phyloP scores from a whole-genome alignment of 2,888 invertebrate genomes.

The Caenorhabditis sp. region DNA sequence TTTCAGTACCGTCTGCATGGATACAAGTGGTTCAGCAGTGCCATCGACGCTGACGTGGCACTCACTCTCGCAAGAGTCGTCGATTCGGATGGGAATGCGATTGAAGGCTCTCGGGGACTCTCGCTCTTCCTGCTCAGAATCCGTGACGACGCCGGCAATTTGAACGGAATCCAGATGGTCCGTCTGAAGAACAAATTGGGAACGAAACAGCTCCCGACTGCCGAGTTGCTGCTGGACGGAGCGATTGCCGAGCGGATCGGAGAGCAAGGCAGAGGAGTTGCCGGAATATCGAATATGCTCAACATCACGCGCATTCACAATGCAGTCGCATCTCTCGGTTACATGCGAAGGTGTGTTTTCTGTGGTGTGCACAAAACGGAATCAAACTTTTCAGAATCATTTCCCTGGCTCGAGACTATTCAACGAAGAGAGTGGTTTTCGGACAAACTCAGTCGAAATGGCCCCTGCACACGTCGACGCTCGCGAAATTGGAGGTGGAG shows the following conservation, averaged over 20 bases:
- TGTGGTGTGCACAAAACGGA: background rate
- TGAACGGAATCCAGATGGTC: constrained; percentile 82
- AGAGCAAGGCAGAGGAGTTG: constrained; percentile 80
- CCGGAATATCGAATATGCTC: constrained; percentile 82
- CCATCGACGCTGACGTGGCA: constrained; percentile 82
- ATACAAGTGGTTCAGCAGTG: constrained; percentile 83
- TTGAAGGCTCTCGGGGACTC: constrained; percentile 81
- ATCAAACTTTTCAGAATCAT: constrained; percentile 79
- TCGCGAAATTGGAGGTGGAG: constrained; percentile 82
- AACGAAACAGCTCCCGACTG: constrained; percentile 83
- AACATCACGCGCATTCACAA: constrained; percentile 82
- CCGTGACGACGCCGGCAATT: constrained; percentile 78
- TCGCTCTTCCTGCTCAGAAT: constrained; percentile 82
- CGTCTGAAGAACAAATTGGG: constrained; percentile 83
- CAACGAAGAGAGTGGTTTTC: constrained; percentile 81
- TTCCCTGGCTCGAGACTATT: constrained; percentile 82
- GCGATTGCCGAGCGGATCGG: constrained; percentile 65
- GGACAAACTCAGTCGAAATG: constrained; percentile 80
- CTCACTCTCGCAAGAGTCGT: constrained; percentile 82
- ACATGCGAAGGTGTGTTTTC: constrained; percentile 67
- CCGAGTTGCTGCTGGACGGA: constrained; percentile 82
- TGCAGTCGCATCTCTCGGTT: constrained; percentile 80
- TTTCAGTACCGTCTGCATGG: constrained; percentile 80
- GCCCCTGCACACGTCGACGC: constrained; percentile 82
- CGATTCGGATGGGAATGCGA: constrained; percentile 78